phyloP scores from a whole-genome alignment of 2,113 vertebrate genomes.

The Loxodonta africana region DNA sequence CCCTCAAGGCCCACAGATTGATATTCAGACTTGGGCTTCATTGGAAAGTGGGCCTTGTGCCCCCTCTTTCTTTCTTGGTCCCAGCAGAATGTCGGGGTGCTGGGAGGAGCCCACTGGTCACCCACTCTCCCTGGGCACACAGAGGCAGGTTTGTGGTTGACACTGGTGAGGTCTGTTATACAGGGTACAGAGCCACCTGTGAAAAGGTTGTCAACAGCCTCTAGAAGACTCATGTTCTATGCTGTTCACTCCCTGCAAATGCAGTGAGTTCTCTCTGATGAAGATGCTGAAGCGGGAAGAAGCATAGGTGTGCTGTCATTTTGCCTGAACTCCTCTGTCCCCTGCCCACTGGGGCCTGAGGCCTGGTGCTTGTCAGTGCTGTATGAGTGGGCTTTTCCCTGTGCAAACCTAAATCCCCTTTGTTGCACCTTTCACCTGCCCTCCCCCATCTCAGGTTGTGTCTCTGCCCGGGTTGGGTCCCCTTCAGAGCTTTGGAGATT shows the following conservation, averaged over 20 bases:
- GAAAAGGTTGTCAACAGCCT: not conserved
- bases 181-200: not conserved
- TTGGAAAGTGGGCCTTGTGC: not conserved
- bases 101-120: not conserved
- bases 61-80: not conserved
- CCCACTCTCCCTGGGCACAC: not conserved
- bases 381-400: not conserved
- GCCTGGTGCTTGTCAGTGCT: not conserved
- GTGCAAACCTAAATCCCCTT: not conserved
- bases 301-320: not conserved
- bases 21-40: not conserved
- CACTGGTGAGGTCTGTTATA: not conserved
- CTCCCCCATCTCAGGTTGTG: not conserved
- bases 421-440: not conserved
- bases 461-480: not conserved
- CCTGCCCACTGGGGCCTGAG: not conserved
- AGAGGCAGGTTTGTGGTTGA: constrained; percentile 6
- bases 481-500: not conserved
- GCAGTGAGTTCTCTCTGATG: not conserved
- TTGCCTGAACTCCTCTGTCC: not conserved
- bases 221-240: not conserved
- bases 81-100: not conserved
- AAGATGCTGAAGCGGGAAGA: not conserved
- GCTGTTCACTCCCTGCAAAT: not conserved
- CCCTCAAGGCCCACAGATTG: not conserved